These are phyloP conservation scores for Coccyzus lansbergi DNA, from an alignment of 2,797 vertebrate genomes.

Conservation along the genomic window DNA sequence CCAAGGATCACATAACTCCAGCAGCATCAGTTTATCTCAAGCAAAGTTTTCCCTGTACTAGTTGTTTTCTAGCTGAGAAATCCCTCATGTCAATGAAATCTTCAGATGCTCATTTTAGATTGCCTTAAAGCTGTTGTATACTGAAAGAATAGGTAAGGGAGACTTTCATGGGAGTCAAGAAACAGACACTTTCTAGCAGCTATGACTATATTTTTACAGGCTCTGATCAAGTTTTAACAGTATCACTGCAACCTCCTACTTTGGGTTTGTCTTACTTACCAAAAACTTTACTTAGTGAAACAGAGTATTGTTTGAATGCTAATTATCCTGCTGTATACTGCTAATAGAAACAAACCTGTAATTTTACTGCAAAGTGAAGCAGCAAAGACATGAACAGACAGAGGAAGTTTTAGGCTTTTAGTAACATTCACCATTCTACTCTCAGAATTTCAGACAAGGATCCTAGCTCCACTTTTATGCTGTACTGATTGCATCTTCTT, in stretches of 20 bases:
- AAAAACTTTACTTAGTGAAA: background rate
- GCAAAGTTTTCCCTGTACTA: background rate
- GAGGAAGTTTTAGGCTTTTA: background rate
- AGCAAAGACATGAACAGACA: background rate
- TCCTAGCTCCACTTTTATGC: background rate
- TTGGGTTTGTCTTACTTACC: background rate
- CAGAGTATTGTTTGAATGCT: background rate
- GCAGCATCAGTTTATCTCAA: background rate
- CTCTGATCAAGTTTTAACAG: background rate
- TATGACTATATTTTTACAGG: background rate
- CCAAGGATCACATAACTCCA: background rate
- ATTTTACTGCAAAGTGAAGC: background rate
- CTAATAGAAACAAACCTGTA: background rate
- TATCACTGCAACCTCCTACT: background rate
- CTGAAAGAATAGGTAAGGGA: background rate
- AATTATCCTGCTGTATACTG: background rate
- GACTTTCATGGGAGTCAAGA: background rate
- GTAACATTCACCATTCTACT: background rate
- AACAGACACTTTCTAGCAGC: background rate
- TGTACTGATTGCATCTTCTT: background rate
- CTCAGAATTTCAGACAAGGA: background rate
- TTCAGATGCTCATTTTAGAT: background rate
- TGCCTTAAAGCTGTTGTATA: background rate
- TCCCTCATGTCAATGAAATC: background rate
- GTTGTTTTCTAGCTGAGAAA: background rate